Evolutionary conservation across 2,113 vertebrate species (phyloP).

Genomic region (Brachyistius frenatus): DNA sequence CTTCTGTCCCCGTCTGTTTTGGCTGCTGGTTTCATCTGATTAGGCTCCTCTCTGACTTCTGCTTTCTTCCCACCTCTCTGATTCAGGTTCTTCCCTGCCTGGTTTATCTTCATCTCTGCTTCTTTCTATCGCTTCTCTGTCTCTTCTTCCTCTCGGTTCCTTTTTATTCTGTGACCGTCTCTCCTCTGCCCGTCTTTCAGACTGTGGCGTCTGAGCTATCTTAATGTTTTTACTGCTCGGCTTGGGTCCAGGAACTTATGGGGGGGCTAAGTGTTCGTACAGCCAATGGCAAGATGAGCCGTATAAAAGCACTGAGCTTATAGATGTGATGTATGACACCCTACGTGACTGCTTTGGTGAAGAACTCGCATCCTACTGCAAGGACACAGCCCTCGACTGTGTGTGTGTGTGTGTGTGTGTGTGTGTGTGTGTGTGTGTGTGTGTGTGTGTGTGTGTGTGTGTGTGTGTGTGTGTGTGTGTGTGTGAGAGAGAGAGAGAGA

Average conservation of each 20-base stretch:
- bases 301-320: constrained; percentile 59
- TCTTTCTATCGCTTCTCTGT: neutral
- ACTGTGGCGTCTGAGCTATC: constrained; percentile 27
- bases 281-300: constrained; percentile 45
- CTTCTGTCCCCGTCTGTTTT: neutral
- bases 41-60: neutral
- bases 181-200: constrained; percentile 32
- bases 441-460: constrained; percentile 7
- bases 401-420: constrained; percentile 13
- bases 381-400: constrained; percentile 59
- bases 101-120: neutral
- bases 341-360: constrained; percentile 75
- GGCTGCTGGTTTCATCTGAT: neutral
- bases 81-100: neutral
- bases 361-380: constrained; percentile 60
- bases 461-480: constrained; percentile 21
- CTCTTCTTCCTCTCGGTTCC: neutral
- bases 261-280: constrained; percentile 48
- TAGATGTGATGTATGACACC: constrained; percentile 66
- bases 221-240: constrained; percentile 52
- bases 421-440: constrained; percentile 19
- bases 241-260: constrained; percentile 54
- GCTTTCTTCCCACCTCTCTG: neutral
- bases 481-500: neutral
- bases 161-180: constrained; percentile 21